Conservation (phyloP, 2,888 invertebrate genomes). For the Heteromurus nitidus region DNA sequence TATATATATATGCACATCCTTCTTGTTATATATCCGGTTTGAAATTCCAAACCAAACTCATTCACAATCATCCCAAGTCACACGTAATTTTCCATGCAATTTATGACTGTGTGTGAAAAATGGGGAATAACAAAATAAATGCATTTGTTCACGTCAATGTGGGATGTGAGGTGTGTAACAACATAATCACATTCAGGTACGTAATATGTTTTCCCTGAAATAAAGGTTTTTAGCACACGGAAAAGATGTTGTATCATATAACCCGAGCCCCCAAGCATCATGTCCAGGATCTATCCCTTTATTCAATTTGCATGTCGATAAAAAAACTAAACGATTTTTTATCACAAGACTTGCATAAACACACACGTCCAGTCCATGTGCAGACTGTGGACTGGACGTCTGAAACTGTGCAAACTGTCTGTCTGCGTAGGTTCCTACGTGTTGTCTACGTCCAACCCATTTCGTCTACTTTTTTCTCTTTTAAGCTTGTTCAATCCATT, state of each 20-base stretch:
- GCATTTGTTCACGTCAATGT: background rate
- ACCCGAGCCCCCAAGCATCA: no score
- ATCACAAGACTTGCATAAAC: background rate
- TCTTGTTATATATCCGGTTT: background rate
- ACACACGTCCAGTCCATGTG: background rate
- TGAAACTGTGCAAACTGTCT: background rate
- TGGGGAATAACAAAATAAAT: background rate
- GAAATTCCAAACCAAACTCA: background rate
- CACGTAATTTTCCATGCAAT: conserved; percentile 7
- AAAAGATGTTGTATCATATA: no score
- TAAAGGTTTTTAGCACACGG: no score
- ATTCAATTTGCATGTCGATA: conserved; percentile 3
- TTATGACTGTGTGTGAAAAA: background rate
- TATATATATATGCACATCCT: no score
- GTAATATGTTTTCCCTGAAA: no score
- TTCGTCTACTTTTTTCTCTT: background rate
- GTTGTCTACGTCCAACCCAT: background rate
- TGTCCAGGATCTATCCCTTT: background rate
- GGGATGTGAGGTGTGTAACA: background rate
- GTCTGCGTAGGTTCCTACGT: background rate
- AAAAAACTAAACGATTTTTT: background rate
- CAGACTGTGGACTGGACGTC: background rate
- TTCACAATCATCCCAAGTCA: background rate
- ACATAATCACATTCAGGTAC: no score
- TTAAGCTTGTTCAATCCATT: background rate